Conservation (phyloP, 2,888 invertebrate genomes). For the Chrysomela aeneicollis region DNA sequence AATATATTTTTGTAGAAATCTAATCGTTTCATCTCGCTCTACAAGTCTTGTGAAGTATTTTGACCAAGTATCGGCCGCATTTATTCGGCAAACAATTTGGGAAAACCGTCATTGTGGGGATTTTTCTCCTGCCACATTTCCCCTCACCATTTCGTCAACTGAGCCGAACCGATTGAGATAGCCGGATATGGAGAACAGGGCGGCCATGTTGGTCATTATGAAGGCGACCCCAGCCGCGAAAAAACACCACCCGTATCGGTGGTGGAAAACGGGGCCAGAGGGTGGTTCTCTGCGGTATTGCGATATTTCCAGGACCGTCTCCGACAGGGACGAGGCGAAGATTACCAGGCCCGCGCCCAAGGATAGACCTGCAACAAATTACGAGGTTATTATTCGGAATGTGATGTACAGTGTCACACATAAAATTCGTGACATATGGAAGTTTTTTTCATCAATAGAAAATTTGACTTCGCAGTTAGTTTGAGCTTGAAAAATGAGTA, state of each 20-base stretch:
- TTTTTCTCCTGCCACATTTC: too few relatives aligned
- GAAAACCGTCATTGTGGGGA: too few relatives aligned
- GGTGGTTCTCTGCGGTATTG: slow-evolving; percentile 59
- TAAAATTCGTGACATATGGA: too few relatives aligned
- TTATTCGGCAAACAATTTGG: too few relatives aligned
- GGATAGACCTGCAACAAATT: slow-evolving; percentile 65
- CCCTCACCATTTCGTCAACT: slow-evolving; percentile 68
- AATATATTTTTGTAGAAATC: too few relatives aligned
- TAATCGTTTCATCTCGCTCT: too few relatives aligned
- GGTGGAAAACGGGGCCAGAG: slow-evolving; percentile 58
- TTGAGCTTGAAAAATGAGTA: too few relatives aligned
- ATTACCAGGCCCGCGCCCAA: slow-evolving; percentile 69
- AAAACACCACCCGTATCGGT: slow-evolving; percentile 71
- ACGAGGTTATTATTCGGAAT: not conserved
- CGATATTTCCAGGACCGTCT: slow-evolving; percentile 65
- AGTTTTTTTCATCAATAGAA: too few relatives aligned
- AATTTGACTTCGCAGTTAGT: too few relatives aligned
- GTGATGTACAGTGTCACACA: too few relatives aligned
- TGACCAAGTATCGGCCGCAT: too few relatives aligned
- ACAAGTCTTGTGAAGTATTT: too few relatives aligned
- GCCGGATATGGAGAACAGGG: slow-evolving; percentile 67
- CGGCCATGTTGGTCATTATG: slow-evolving; percentile 68
- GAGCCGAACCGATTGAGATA: slow-evolving; percentile 68
- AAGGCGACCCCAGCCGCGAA: slow-evolving; percentile 69
- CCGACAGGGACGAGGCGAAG: slow-evolving; percentile 68